Conservation (phyloP, 2,113 vertebrate species). For the Alethe castanea region DNA sequence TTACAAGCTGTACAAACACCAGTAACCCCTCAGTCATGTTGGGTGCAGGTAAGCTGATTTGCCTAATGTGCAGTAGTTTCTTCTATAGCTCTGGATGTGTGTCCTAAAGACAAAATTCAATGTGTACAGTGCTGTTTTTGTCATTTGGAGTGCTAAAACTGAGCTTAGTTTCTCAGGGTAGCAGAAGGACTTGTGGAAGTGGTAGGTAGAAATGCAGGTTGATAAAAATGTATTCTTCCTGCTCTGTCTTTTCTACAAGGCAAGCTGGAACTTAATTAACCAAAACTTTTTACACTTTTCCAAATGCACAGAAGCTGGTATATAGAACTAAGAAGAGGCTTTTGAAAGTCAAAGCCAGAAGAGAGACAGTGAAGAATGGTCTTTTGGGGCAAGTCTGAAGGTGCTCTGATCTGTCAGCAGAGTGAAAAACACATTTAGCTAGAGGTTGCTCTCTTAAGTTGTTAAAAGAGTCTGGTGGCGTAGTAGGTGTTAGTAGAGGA, state of each 20-base stretch:
- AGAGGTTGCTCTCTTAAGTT: background rate
- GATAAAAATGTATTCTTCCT: background rate
- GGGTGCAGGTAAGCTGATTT: constrained; percentile 84
- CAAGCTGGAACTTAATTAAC: background rate
- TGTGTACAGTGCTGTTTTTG: background rate
- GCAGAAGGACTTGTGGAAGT: background rate
- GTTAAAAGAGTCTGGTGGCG: background rate
- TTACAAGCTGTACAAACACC: constrained; percentile 99
- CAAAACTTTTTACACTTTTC: background rate
- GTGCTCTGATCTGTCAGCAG: background rate
- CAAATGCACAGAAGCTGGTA: background rate
- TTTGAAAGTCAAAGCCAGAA: background rate
- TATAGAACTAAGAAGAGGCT: background rate
- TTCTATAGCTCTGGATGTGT: background rate
- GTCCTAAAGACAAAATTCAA: background rate
- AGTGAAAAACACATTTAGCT: background rate
- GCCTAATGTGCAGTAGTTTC: background rate
- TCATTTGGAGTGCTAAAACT: background rate
- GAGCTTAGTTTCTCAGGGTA: background rate
- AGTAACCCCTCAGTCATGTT: constrained; percentile 99
- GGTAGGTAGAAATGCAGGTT: background rate
- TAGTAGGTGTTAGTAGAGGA: background rate
- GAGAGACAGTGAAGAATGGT: background rate
- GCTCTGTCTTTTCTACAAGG: background rate
- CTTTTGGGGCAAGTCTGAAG: background rate